Base-by-base conservation (phyloP, 2,797 vertebrate genomes). In the Mus minutoides region DNA sequence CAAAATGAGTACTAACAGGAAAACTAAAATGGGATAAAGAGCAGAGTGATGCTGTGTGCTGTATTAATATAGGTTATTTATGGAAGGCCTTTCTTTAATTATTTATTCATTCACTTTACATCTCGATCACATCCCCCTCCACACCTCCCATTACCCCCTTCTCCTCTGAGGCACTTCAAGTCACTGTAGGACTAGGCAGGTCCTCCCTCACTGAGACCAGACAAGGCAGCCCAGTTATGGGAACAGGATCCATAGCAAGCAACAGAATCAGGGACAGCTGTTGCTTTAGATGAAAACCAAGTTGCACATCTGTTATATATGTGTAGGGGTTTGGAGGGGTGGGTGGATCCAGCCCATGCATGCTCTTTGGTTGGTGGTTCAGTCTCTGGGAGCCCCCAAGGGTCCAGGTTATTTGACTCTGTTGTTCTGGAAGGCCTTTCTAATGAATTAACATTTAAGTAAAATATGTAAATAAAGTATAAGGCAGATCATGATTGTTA, bases 391-490 rank as follows among this genome's bases (percentile, higher is more conserved):
- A 37, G 69, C 17, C 19, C 69, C n/a, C n/a, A n/a, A 37, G 69
- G n/a, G 19, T 37, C 69, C 8, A 17, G 67, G 8, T 71, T 37
- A 37, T n/a, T 71, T 71, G 69, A 21, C n/a, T 37, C 17, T 71
- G 69, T 71, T 71, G 69, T 17, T 71, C n/a, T 90, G 43, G n/a
- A 89, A 87, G 21, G 2, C 26, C 49, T 94, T 94, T 90, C 58
- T 93, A 46, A 67, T 77, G 79, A 92, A 31, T 71, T 71, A 62
- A 64, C 40, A 54, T n/a, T 92, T 78, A 56, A 88, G 37, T 37
- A 92, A 82, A 82, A 94, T 94, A 58, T 84, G 26, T 77, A 49
- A 80, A 14, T 52, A 69, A 93, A 85, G 34, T 52, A 4, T 16
- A n/a, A 37, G 37, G 80, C 26, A 73, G 85, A 67, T 37, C 62